Percentiles rank a stretch among this genome's conserved stretches.
phyloP scores from a whole-genome alignment of 2,888 invertebrate genomes.

The Drosophila testacea region DNA sequence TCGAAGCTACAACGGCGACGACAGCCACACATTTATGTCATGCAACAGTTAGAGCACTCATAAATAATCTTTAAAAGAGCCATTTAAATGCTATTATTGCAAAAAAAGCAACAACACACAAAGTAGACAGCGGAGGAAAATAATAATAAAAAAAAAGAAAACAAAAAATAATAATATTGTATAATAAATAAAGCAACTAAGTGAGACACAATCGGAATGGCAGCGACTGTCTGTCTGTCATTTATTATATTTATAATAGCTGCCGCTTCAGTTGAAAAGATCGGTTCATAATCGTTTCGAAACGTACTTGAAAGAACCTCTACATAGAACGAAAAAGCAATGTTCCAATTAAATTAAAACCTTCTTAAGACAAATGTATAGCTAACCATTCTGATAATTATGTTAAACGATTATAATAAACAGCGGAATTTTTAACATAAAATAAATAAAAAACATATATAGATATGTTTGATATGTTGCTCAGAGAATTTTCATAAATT shows the following conservation, averaged over 20 bases:
- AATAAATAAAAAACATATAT: too few species aligned
- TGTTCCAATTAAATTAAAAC: conserved; percentile 7
- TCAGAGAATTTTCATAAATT: too few species aligned
- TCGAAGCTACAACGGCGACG: conserved; percentile 44
- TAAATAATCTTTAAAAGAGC: conserved; percentile 76
- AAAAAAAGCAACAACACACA: conserved; percentile 27
- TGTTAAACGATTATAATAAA: neutral
- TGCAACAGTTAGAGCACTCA: conserved; percentile 59
- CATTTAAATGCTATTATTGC: conserved; percentile 72
- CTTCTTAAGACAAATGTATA: neutral
- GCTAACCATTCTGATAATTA: neutral
- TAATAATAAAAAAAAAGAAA: conserved; percentile 3
- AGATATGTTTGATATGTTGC: too few species aligned
- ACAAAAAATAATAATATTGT: conserved; percentile 30
- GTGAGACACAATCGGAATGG: conserved; percentile 54
- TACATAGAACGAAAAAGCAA: neutral
- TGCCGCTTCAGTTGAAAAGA: conserved; percentile 16
- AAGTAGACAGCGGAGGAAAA: conserved; percentile 7
- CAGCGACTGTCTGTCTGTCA: conserved; percentile 39
- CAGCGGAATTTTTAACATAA: neutral
- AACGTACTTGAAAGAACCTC: conserved; percentile 7
- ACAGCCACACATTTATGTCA: conserved; percentile 63
- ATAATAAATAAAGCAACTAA: conserved; percentile 54
- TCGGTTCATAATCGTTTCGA: conserved; percentile 6
- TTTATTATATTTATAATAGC: conserved; percentile 51